phyloP scores from a whole-genome alignment of 2,113 vertebrate species.

The Eulemur rufifrons region DNA sequence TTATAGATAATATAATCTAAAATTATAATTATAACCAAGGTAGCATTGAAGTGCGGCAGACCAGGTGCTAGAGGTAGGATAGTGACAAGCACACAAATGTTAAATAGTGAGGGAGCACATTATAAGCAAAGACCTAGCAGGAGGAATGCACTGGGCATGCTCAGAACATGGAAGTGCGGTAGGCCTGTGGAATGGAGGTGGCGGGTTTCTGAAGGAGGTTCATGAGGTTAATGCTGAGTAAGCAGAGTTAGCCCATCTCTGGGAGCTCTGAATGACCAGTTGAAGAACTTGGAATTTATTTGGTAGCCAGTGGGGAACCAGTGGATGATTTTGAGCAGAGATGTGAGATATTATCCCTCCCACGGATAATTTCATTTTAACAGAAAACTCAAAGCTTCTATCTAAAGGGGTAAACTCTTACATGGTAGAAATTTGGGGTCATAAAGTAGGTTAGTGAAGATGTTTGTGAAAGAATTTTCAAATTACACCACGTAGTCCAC shows the following conservation, averaged over 20 bases:
- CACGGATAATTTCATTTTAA: background rate
- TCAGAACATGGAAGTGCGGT: background rate
- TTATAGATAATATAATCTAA: background rate
- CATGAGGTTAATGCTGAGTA: background rate
- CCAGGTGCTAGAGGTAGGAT: background rate
- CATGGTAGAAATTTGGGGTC: background rate
- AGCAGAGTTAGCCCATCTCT: background rate
- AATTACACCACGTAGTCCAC: background rate
- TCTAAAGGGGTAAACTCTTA: background rate
- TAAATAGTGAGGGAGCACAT: background rate
- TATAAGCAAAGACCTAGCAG: background rate
- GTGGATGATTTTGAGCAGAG: background rate
- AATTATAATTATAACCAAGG: background rate
- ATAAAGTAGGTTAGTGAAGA: background rate
- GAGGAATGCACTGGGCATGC: background rate
- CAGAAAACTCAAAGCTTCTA: background rate
- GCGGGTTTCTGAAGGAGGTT: background rate
- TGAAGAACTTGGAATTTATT: slow-evolving; percentile 16
- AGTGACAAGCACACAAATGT: background rate
- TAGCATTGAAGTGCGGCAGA: background rate
- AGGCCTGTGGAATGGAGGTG: background rate
- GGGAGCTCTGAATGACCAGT: background rate
- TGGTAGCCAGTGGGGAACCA: background rate
- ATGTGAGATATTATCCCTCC: background rate
- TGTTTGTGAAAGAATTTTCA: slow-evolving; percentile 5